Base-by-base conservation (phyloP, 2,888 invertebrate species). In the Hyposoter dolosus region DNA sequence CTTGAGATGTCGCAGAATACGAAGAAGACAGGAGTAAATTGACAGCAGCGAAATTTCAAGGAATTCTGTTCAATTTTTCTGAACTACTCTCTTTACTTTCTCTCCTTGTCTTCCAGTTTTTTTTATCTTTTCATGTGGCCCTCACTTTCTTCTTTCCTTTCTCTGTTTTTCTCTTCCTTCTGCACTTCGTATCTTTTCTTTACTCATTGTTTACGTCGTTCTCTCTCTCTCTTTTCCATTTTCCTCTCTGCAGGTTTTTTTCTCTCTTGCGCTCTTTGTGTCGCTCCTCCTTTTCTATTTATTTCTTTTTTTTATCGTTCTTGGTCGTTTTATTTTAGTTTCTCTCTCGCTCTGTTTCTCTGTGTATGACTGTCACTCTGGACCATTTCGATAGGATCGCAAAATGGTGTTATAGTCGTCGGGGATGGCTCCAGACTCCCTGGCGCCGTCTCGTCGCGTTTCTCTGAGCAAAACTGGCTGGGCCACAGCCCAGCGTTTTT, bases 371-470 rank as follows among this genome's bases (percentile, higher is more conserved):
- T 23, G 19, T 28, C 43, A 45, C 66, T 68, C 47, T 17, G 77
- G 32, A 69, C 45, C 80, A 65, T 76, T 81, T 43, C 63, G 76
- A 82, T 69, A 76, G 60, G 50, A 63, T 77, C 66, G 74, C 80
- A 63, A 35, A 53, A 68, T 45, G 45, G 80, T 72, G 72, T 80
- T 63, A 82, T 82, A 75, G 80, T 83, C 53, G 79, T 88, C 84
- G 87, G 90, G 87, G 90, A 91, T 90, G 93, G 93, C 93, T 93
- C 93, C 93, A 93, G 93, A 93, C 93, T 90, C 91, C 91, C 91
- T 92, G 93, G 93, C 93, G 93, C 93, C 93, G 93, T 93, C 93
- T 91, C 91, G 93, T 89, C 93, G 92, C 90, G 90, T 74, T 89
- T 88, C 90, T 90, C 85, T 75, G 72, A 50, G 63, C 68, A 28